phyloP scores from a whole-genome alignment of 2,797 vertebrate genomes.

The Phoeniculus purpureus region DNA sequence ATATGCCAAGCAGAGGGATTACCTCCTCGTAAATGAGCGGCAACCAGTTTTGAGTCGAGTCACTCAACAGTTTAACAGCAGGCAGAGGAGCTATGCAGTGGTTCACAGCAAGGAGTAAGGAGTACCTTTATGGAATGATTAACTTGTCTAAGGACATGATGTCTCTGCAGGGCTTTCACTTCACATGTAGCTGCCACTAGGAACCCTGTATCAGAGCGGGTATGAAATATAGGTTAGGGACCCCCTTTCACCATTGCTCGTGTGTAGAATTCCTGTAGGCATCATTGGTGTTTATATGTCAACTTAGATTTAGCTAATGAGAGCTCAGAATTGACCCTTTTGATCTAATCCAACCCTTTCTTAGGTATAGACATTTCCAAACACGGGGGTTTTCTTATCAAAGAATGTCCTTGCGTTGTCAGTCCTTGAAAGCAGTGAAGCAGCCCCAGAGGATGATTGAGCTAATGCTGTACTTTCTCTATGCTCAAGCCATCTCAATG shows the following conservation, averaged over 20 bases:
- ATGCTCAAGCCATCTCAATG: not conserved
- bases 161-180: slow-evolving; percentile 33
- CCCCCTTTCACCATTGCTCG: not conserved
- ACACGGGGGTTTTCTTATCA: not conserved
- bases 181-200: not conserved
- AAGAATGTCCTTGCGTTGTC: not conserved
- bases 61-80: not conserved
- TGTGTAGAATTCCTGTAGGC: not conserved
- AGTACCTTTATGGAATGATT: slow-evolving; percentile 21
- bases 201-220: not conserved
- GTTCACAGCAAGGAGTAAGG: not conserved
- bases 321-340: not conserved
- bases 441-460: not conserved
- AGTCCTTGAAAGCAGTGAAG: not conserved
- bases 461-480: not conserved
- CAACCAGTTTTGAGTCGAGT: not conserved
- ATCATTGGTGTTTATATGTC: not conserved
- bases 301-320: not conserved
- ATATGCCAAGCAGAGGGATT: slow-evolving; percentile 33
- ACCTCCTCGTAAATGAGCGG: not conserved
- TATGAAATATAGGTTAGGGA: not conserved
- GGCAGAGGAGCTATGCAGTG: not conserved
- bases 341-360: not conserved
- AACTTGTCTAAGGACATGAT: slow-evolving; percentile 50
- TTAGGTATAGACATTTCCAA: not conserved